phyloP scores from a whole-genome alignment of 2,797 vertebrate species.

The Lateolabrax maculatus region DNA sequence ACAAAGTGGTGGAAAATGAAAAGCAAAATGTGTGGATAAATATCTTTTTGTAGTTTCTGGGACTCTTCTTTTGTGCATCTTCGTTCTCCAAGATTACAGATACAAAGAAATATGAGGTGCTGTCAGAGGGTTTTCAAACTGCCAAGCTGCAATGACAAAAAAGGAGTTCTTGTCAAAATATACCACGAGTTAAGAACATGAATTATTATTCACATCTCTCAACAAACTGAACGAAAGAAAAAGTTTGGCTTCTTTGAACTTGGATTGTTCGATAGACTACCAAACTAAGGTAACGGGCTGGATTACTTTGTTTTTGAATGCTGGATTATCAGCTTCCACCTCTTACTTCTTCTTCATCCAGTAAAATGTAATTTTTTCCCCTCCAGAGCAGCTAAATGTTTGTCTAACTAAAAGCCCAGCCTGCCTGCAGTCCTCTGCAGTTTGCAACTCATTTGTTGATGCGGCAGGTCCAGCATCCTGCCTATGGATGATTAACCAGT shows the following conservation, averaged over 20 bases:
- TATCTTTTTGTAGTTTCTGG: neutral
- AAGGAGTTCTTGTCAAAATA: neutral
- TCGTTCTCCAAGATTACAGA: neutral
- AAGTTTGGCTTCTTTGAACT: too few relatives aligned
- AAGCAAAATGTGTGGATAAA: neutral
- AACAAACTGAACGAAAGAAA: neutral
- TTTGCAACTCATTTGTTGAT: constrained; percentile 71
- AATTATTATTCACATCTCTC: neutral
- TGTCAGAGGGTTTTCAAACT: neutral
- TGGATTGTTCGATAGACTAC: neutral
- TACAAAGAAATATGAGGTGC: neutral
- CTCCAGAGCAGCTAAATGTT: neutral
- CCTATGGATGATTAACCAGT: constrained; percentile 9
- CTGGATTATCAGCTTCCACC: neutral
- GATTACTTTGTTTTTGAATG: neutral
- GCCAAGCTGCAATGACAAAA: neutral
- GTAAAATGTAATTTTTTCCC: neutral
- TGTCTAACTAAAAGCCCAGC: neutral
- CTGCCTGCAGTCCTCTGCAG: constrained; percentile 14
- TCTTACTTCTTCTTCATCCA: too few relatives aligned
- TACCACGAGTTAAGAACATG: neutral
- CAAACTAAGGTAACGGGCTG: neutral
- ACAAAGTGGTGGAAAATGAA: too few relatives aligned
- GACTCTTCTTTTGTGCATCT: neutral
- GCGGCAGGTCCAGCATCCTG: constrained; percentile 25